phyloP scores from a whole-genome alignment of 2,888 invertebrate genomes.

The Eretmocerus hayati region DNA sequence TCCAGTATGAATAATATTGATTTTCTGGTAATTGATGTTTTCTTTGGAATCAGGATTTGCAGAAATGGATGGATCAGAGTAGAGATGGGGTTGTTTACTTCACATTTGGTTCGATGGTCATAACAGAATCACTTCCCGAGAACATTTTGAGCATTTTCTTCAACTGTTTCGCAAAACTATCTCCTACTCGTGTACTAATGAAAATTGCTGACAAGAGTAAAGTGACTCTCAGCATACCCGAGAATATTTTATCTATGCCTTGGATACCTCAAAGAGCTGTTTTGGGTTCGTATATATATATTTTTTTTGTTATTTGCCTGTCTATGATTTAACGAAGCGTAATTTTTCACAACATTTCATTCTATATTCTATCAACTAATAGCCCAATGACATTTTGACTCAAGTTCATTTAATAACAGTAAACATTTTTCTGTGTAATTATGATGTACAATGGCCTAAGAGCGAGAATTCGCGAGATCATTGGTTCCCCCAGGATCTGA shows the following conservation, averaged over 20 bases:
- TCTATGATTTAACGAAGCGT: too few species aligned
- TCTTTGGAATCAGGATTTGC: conserved; percentile 24
- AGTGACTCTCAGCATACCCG: conserved; percentile 29
- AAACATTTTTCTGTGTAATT: neutral
- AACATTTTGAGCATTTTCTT: conserved; percentile 27
- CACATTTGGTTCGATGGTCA: conserved; percentile 33
- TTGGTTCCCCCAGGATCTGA: too few species aligned
- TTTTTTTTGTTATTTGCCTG: neutral
- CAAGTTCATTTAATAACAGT: neutral
- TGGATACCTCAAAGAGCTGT: conserved; percentile 32
- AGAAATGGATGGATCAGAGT: conserved; percentile 32
- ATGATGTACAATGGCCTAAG: too few species aligned
- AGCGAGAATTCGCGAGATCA: too few species aligned
- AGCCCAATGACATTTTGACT: neutral
- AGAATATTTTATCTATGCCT: conserved; percentile 26
- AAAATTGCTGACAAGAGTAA: conserved; percentile 23
- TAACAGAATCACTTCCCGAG: conserved; percentile 29
- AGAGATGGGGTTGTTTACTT: conserved; percentile 33
- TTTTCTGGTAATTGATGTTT: neutral
- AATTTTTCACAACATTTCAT: too few species aligned
- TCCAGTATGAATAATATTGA: conserved; percentile 1
- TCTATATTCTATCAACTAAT: too few species aligned
- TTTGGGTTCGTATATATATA: conserved; percentile 9
- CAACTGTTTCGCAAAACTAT: conserved; percentile 28
- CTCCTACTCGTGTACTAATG: conserved; percentile 32